Base-by-base conservation (phyloP, 30 jellyfish, hydroid and myxozoan species). In the Nemopilema nomurai region DNA sequence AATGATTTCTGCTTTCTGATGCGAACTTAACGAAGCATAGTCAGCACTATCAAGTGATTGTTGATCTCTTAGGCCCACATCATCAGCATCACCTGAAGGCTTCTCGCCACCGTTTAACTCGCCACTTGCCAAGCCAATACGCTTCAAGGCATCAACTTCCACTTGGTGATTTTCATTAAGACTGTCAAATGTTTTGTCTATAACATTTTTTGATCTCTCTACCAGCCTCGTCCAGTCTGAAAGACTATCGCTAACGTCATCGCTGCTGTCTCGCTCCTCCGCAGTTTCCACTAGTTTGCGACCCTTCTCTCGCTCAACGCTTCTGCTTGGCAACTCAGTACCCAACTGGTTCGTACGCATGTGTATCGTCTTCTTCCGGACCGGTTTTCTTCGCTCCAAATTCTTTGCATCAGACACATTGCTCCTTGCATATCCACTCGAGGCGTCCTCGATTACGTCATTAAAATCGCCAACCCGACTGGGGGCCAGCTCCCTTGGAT, bases 371-470 rank as follows among this genome's bases (percentile, higher is more conserved):
- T 74, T 74, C 32, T 84, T 84, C 49, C 87, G 78, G n/a, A 32
- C 27, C 1, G 25, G 67, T 32, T 63, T 84, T 27, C 53, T 62
- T 51, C 83, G 64, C 29, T 63, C 70, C 53, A 18, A 18, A n/a
- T 57, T 9, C 17, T 74, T 70, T 8, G 72, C 53, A 1, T 65
- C 87, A 27, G 93, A 84, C 33, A 64, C 24, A 23, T 72, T 33
- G 67, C 93, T 84, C 82, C 49, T 84, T 17, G 93, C 93, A 75
- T 84, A 84, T 27, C 87, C 93, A 51, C 93, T 84, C 22, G 93
- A 84, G 26, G 82, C 77, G 49, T 74, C 80, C 20, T 51, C n/a
- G 28, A 67, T 76, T 1, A 29, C 51, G 18, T 49, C 71, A 16
- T 23, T 32, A 17, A 7, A 83, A 18, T 57, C 28, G 27, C 70